Base-by-base conservation (phyloP, 2,113 vertebrate genomes). In the Condylura cristata region DNA sequence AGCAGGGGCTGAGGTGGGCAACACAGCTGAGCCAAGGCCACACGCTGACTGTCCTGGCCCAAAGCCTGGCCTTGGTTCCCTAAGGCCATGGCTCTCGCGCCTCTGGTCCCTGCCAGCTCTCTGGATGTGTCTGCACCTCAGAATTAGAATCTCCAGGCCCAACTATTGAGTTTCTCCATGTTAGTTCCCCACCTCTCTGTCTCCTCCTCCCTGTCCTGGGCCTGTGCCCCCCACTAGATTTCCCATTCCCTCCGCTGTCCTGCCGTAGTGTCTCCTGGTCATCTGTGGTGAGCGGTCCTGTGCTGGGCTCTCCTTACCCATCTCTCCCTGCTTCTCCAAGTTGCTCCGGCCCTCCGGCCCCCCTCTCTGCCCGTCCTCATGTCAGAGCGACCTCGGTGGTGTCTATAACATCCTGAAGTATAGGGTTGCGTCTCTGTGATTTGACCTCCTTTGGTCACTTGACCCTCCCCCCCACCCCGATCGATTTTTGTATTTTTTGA, bases 141-240 rank as follows among this genome's bases (percentile, higher is more conserved):
- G 51, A 2, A 44, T 83, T 22, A 17, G n/a, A 28, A 0, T 26
- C 84, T 53, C 48, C 28, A 1, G 5, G 14, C 14, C n/a, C 32
- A 1, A 32, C 71, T 11, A 2, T 8, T 14, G n/a, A 20, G 5
- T 70, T 20, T 70, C 39, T 65, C 18, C 0, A 1, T 63, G 34
- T 9, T 6, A 2, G 7, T n/a, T 18, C 28, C 48, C 78, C 5
- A 1, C 22, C 71, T 88, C 22, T 16, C 28, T n/a, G 18, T 51
- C 61, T 17, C n/a, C 16, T 9, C 2, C n/a, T 8, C 24, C 12
- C 6, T 0, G 0, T 22, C 41, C 30, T 53, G 3, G 1, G 71
- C 37, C 70, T 37, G 44, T 41, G 61, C 12, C 76, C 28, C 17
- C 53, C 78, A 8, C 22, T 28, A 10, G 26, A 6, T 32, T 61